Evolutionary conservation across 2,888 invertebrate genomes (phyloP).

Genomic region (Rhogogaster chlorosoma): DNA sequence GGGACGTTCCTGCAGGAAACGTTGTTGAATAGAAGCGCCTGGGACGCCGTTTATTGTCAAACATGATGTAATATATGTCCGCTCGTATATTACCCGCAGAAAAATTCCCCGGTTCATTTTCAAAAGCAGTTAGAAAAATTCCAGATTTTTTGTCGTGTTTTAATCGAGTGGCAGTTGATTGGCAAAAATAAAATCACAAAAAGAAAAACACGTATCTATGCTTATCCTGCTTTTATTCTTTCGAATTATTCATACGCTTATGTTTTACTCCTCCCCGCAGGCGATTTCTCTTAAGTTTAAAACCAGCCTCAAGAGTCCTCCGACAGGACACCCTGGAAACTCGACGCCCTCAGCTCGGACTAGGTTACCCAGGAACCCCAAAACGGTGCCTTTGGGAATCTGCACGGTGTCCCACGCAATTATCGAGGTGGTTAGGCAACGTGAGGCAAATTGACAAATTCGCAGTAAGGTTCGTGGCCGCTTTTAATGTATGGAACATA

Average conservation of each 20-base stretch:
- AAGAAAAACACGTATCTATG: neutral
- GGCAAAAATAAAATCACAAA: neutral
- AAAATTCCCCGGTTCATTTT: neutral
- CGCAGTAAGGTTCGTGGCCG: neutral
- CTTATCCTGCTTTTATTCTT: neutral
- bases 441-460: neutral
- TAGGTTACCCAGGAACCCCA: neutral
- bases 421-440: neutral
- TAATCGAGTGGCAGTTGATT: neutral
- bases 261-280: neutral
- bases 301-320: neutral
- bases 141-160: neutral
- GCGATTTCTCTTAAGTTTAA: neutral
- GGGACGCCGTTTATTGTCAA: neutral
- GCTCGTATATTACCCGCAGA: neutral
- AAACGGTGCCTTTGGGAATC: neutral
- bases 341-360: neutral
- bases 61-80: neutral
- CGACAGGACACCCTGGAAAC: neutral
- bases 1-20: neutral
- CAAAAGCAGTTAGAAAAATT: neutral
- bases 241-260: neutral
- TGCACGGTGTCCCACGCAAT: neutral
- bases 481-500: neutral
- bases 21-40: neutral